Base-by-base conservation (phyloP, 2,888 invertebrate genomes). In the Sinohyriopsis cumingii region DNA sequence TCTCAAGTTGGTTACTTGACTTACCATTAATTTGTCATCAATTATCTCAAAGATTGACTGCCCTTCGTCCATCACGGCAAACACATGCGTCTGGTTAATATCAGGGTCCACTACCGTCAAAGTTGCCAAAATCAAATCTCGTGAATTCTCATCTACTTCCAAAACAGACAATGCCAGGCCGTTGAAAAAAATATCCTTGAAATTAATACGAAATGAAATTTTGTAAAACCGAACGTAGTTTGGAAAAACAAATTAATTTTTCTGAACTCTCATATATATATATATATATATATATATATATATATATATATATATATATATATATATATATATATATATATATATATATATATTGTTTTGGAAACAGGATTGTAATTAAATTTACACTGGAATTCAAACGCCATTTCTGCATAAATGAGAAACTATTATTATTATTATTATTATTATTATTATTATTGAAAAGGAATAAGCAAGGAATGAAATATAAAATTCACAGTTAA, bases 21-120 rank as follows among this genome's bases (percentile, higher is more conserved):
- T 22, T 69, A 78, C 78, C 71, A 56, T 74, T 25, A 78, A 63
- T 28, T 55, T 55, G n/a, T 69, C 69, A 22, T 63, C 69, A 9
- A 67, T 33, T 9, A 78, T 59, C 67, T 71, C 68, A 65, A 78
- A 78, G 15, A 59, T 22, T 3, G n/a, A 55, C 28, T 25, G 55
- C 2, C 65, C 60, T 24, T 67, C 67, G 25, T 55, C 53, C 22
- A 45, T 54, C 5, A 83, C 65, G 12, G 24, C 67, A 72, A 72
- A 81, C n/a, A 63, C 69, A 68, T 79, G 76, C 5, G 62, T 67
- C 61, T 83, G 80, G 1, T 62, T 67, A n/a, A 33, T 56, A 64
- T 82, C 82, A 65, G 72, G 64, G 55, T 83, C 82, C 28, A 72
- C 60, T 4, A 78, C 76, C 18, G 75, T 68, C 63, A 83, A 59